phyloP scores from a whole-genome alignment of 2,113 vertebrate genomes.

The Coturnix japonica region DNA sequence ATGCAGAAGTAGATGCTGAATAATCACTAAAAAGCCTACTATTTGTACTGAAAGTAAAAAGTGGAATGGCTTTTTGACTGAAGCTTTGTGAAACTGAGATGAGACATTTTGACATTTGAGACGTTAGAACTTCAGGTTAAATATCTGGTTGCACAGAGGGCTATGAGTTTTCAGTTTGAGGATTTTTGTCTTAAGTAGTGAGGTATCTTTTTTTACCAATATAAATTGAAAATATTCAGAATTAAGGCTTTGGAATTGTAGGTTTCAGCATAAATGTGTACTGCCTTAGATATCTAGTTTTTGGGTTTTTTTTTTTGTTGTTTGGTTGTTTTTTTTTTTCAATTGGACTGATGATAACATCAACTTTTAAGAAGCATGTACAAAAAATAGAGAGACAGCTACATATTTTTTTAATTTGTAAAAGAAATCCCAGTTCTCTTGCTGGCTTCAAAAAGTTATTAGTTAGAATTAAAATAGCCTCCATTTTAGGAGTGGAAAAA shows the following conservation, averaged over 20 bases:
- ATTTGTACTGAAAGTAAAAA: not conserved
- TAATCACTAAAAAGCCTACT: not conserved
- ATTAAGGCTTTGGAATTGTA: not conserved
- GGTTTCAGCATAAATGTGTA: not conserved
- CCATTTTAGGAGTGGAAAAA: not conserved
- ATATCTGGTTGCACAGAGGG: accelerated
- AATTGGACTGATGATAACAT: not conserved
- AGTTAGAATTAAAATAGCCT: not conserved
- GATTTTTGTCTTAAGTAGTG: not conserved
- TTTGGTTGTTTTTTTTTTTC: not conserved
- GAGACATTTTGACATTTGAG: not conserved
- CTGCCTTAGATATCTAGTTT: not conserved
- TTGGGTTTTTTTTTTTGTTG: not conserved
- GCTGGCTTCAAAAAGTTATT: not conserved
- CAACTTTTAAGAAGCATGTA: not conserved
- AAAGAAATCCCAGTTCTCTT: not conserved
- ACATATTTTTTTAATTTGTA: not conserved
- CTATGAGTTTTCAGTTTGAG: not conserved
- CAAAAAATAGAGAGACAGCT: not conserved
- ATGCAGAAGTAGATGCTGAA: not conserved
- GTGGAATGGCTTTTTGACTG: not conserved
- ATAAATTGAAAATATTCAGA: not conserved
- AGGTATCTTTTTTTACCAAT: not conserved
- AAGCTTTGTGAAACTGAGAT: not conserved
- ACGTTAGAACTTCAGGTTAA: not conserved